Conservation (phyloP, 2,113 vertebrate genomes). For the Elaphurus davidianus region DNA sequence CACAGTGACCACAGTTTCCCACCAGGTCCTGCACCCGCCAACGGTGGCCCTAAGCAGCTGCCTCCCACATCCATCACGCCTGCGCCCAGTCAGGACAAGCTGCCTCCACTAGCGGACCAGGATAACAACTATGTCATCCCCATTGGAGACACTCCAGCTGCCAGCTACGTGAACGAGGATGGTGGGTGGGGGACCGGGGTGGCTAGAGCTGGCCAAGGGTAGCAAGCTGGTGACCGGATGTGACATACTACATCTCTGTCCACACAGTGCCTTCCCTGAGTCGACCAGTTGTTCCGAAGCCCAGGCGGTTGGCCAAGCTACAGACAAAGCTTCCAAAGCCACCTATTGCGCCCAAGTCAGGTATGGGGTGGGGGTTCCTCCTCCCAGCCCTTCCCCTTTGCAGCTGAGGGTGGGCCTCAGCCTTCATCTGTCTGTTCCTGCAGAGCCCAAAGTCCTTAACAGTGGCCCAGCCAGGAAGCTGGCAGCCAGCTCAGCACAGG, state of each 20-base stretch:
- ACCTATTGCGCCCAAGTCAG: neutral
- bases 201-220: neutral
- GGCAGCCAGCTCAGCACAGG: neutral
- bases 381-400: neutral
- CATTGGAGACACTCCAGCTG: neutral
- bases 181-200: neutral
- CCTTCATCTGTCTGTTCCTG: neutral
- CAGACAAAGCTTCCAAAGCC: slow-evolving; percentile 36
- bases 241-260: neutral
- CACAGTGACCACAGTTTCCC: neutral
- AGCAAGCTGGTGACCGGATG: fast-evolving
- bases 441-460: neutral
- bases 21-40: neutral
- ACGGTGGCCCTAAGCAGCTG: neutral
- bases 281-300: fast-evolving
- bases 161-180: slow-evolving; percentile 32
- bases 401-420: too few species aligned
- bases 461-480: neutral
- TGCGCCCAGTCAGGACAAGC: neutral
- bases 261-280: neutral
- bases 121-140: slow-evolving; percentile 63
- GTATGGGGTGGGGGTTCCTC: neutral
- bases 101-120: neutral
- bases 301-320: neutral
- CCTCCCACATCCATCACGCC: neutral